Evolutionary conservation across 2,888 invertebrate species (phyloP), one percentile per base, ranked within the genome.

Genomic region (Sphecodes monilicornis): DNA sequence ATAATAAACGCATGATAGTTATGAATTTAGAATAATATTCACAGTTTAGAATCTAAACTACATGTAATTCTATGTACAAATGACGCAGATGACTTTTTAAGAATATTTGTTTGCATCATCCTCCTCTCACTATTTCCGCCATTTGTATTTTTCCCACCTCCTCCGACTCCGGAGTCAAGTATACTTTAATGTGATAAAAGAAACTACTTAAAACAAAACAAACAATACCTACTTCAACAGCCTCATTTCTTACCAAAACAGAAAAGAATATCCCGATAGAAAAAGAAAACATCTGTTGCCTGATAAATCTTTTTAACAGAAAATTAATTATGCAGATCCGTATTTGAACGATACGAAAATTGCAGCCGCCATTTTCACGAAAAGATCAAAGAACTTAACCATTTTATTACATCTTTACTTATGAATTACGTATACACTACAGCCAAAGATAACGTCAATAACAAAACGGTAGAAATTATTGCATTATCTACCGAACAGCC

Each of bases 401-500:
- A 3, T 32, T 64, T 29, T 13, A 16, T 32, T 32, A 8, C 3
- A 32, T 22, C 26, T 60, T 11, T 57, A 29, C 29, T 32, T 64
- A 41, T 1, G 41, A 41, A 3, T 41, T 41, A 41, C 41, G 32
- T 6, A 32, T 32, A 6, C 32, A 3, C 50, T 22, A 32, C 16
- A 4, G 16, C 2, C 5, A 32, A 4, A 29, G 32, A 36, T 69
- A 69, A 39, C 26, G n/a, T 69, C 26, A 16, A n/a, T 26, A 80
- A 82, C 78, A 81, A 80, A 64, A 68, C 73, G 50, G 73, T 70
- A 66, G 46, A 60, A 29, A 46, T 18, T 5, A 54, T 54, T 13
- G 54, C 54, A 26, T 26, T 70, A 36, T 39, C 46, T 3, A 18
- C 5, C 32, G 64, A 29, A 57, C 32, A 64, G 5, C 11, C 29